Conservation (phyloP, 2,113 vertebrate species). For the Indicator indicator region DNA sequence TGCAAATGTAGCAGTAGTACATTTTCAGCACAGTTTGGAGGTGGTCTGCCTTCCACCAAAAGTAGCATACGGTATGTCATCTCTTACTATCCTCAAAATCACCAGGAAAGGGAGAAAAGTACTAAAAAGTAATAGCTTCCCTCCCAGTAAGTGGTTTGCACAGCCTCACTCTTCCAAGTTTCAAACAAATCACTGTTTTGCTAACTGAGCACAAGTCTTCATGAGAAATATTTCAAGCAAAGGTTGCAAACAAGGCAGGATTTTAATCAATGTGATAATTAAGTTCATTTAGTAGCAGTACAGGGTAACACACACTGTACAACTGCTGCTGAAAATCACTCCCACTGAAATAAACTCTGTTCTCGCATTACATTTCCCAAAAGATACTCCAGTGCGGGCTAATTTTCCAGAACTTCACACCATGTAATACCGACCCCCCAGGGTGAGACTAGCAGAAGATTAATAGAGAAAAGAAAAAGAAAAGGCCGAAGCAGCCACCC, state of each 20-base stretch:
- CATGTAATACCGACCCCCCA: neutral
- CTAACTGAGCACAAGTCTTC: neutral
- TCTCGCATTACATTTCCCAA: neutral
- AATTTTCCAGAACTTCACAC: neutral
- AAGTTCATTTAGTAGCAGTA: neutral
- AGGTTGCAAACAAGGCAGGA: neutral
- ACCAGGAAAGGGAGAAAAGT: fast-evolving
- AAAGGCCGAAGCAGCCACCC: neutral
- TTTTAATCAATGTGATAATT: neutral
- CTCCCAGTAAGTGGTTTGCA: neutral
- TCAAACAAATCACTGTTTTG: neutral
- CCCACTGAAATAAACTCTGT: neutral
- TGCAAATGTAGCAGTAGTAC: neutral
- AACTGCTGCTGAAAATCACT: neutral
- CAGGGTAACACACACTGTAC: neutral
- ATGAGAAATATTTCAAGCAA: neutral
- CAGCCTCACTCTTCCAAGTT: too few species aligned
- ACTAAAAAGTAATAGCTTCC: neutral
- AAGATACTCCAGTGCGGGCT: fast-evolving
- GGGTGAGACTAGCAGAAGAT: neutral
- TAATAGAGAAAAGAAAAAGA: neutral
- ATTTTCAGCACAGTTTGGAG: neutral
- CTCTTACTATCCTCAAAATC: neutral
- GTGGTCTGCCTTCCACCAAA: neutral
- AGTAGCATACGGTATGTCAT: fast-evolving